Conservation (phyloP, 2,888 invertebrate species). For the Tiliacea aurago region DNA sequence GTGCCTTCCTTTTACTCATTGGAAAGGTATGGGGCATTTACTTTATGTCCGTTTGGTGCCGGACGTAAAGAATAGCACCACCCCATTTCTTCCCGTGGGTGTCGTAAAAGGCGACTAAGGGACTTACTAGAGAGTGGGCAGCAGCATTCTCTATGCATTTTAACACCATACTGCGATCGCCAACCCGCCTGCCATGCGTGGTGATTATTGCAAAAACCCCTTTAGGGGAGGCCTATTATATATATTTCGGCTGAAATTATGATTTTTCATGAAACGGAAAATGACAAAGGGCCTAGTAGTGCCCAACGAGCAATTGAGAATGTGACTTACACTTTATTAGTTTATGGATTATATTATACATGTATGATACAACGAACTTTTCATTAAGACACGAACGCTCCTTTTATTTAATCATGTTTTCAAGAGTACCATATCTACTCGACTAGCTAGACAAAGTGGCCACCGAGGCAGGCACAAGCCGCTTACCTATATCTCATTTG, state of each 20-base stretch:
- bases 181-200: too few relatives aligned
- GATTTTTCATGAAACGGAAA: conserved; percentile 2
- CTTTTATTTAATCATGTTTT: background rate
- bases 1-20: conserved; percentile 40
- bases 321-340: background rate
- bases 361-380: background rate
- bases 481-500: background rate
- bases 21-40: conserved; percentile 13
- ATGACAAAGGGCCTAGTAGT: background rate
- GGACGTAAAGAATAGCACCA: too few relatives aligned
- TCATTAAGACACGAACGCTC: too few relatives aligned
- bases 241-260: too few relatives aligned
- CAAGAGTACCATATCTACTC: background rate
- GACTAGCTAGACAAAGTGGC: background rate
- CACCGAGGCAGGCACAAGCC: background rate
- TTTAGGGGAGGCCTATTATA: too few relatives aligned
- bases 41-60: too few relatives aligned
- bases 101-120: too few relatives aligned
- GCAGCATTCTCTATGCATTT: too few relatives aligned
- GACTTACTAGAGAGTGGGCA: too few relatives aligned
- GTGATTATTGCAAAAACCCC: too few relatives aligned
- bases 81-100: too few relatives aligned
- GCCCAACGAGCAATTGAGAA: background rate
- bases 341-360: background rate
- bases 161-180: too few relatives aligned